These are phyloP conservation scores for Diachasmimorpha longicaudata DNA, from an alignment of 1,140 invertebrate species.

Conservation along the genomic window DNA sequence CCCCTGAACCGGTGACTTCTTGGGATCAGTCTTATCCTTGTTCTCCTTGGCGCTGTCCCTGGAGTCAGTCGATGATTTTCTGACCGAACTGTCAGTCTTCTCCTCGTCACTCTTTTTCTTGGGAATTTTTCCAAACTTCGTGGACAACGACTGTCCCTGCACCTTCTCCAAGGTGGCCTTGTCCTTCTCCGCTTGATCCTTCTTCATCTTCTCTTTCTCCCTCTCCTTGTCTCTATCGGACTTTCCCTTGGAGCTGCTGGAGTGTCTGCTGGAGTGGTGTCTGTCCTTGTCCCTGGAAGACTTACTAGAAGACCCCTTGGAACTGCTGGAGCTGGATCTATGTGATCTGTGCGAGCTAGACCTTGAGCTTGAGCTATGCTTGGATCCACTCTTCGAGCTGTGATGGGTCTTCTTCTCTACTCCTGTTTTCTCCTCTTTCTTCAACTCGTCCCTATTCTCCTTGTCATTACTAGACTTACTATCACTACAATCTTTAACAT, in stretches of 20 bases:
- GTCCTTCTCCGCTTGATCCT: slow-evolving; percentile 70
- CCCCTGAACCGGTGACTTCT: slow-evolving; percentile 41
- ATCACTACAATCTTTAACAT: slow-evolving; percentile 45
- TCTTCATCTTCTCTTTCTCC: slow-evolving; percentile 58
- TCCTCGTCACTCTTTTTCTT: slow-evolving; percentile 68
- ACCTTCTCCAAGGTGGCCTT: slow-evolving; percentile 72
- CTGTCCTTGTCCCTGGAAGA: slow-evolving; percentile 57
- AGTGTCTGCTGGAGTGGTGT: slow-evolving; percentile 57
- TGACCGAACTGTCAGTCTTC: slow-evolving; percentile 49
- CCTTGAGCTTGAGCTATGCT: slow-evolving; percentile 52
- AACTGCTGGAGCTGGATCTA: slow-evolving; percentile 45
- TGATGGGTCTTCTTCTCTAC: slow-evolving; percentile 62
- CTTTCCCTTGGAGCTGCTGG: slow-evolving; percentile 45
- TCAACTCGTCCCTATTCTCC: slow-evolving; percentile 55
- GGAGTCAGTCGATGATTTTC: slow-evolving; percentile 49
- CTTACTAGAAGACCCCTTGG: slow-evolving; percentile 44
- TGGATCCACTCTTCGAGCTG: slow-evolving; percentile 63
- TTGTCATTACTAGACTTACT: slow-evolving; percentile 57
- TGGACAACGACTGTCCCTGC: slow-evolving; percentile 68
- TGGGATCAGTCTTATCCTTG: slow-evolving; percentile 50
- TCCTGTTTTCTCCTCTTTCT: slow-evolving; percentile 51
- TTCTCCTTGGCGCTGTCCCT: slow-evolving; percentile 53
- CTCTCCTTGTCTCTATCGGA: slow-evolving; percentile 58
- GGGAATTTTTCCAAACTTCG: slow-evolving; percentile 77
- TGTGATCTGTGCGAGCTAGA: slow-evolving; percentile 56